phyloP scores from a whole-genome alignment of 2,113 vertebrate genomes.

The Amphilophus citrinellus region DNA sequence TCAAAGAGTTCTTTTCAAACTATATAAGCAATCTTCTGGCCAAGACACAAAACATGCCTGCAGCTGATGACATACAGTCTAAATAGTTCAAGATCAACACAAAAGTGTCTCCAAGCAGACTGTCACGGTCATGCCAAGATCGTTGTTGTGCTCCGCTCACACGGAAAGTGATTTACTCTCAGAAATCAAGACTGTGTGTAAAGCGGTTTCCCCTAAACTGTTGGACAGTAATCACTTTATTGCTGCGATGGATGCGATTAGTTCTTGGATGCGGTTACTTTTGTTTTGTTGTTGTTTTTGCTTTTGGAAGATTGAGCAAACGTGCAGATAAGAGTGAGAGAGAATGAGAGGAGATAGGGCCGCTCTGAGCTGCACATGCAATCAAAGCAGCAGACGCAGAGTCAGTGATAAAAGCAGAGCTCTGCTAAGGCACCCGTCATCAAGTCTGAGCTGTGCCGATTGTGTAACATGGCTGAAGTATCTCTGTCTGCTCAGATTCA shows the following conservation, averaged over 20 bases:
- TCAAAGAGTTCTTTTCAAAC: constrained; percentile 37
- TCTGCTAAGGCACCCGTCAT: constrained; percentile 38
- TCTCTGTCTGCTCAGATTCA: constrained; percentile 52
- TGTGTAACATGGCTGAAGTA: constrained; percentile 65
- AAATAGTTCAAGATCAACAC: constrained; percentile 59
- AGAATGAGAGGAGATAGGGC: constrained; percentile 60
- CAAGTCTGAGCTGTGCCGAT: constrained; percentile 52
- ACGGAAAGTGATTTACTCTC: constrained; percentile 58
- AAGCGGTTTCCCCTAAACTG: constrained; percentile 38
- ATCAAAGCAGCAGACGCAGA: constrained; percentile 57
- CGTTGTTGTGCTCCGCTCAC: constrained; percentile 40
- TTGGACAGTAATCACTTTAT: constrained; percentile 45
- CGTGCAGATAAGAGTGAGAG: constrained; percentile 55
- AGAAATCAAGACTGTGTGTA: constrained; percentile 36
- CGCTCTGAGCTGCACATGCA: constrained; percentile 28
- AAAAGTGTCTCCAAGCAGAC: constrained; percentile 50
- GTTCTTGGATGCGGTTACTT: constrained; percentile 39
- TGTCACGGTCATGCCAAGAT: constrained; percentile 46
- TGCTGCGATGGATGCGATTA: constrained; percentile 61
- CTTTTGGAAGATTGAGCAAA: constrained; percentile 47
- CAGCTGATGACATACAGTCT: constrained; percentile 53
- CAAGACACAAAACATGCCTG: constrained; percentile 48
- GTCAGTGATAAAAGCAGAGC: constrained; percentile 60
- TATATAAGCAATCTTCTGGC: constrained; percentile 36
- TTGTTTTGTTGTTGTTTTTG: background rate